Conservation (phyloP, 2,888 invertebrate species). For the Cerastis leucographa region DNA sequence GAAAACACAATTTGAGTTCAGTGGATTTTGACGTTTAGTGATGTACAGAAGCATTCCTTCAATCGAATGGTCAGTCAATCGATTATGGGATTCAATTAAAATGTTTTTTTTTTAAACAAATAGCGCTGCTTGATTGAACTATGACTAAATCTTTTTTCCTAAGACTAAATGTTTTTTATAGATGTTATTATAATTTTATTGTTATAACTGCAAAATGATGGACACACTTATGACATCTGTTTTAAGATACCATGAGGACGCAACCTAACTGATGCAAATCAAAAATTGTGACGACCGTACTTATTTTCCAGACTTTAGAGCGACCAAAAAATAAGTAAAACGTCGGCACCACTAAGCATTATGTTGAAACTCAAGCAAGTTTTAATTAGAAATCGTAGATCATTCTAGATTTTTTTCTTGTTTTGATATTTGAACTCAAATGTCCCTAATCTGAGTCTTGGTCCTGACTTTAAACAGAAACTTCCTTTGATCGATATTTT, state of each 20-base stretch:
- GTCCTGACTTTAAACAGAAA: neutral
- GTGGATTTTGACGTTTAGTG: conserved; percentile 35
- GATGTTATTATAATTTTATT: too few relatives aligned
- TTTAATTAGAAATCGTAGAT: neutral
- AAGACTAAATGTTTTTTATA: too few relatives aligned
- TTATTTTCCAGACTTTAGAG: neutral
- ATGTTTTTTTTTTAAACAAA: neutral
- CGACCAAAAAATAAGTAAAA: neutral
- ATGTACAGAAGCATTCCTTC: neutral
- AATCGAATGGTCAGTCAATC: neutral
- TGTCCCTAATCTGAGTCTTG: neutral
- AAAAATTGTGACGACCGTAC: neutral
- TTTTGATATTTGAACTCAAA: neutral
- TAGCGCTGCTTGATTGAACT: neutral
- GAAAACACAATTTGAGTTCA: neutral
- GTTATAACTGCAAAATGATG: neutral
- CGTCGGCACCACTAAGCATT: neutral
- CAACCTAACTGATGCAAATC: neutral
- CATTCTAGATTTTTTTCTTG: neutral
- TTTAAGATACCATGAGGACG: neutral
- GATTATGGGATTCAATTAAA: neutral
- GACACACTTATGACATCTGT: neutral
- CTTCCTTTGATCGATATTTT: neutral
- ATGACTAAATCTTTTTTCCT: too few relatives aligned
- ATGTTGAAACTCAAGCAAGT: too few relatives aligned